Evolutionary conservation across 2,797 vertebrate species (phyloP), one percentile per base, ranked within the genome.

Genomic region (Octomys mimax): DNA sequence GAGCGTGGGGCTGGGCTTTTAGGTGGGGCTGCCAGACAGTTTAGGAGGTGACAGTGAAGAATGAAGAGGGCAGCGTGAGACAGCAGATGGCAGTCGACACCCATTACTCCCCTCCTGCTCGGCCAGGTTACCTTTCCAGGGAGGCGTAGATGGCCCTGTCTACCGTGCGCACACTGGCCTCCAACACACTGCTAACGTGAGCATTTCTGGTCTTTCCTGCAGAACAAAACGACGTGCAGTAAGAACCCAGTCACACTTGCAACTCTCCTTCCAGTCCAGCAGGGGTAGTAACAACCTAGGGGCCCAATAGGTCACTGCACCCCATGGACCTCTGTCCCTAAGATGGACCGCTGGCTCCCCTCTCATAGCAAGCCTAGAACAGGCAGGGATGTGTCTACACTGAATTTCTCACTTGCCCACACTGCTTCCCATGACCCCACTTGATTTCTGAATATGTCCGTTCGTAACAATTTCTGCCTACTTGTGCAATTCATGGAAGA

Each of bases 101-200:
- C 22, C 7, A 2, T 26, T 16, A 21, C 8, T 71, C 8, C 73
- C 42, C 42, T 31, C 7, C 42, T 13, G 11, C 24, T 28, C 8
- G 1, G 78, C 36, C 59, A 9, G 2, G 10, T 80, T 54, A 99
- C 99, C 99, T 98, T 84, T 98, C 96, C 87, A 94, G 87, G 18
- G 97, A 96, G 78, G 95, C 80, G 22, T 49, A 54, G 12, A 96
- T 46, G 87, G 98, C 97, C 6, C 94, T 91, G 31, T 98, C 98
- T 28, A 98, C 96, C 89, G 98, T 95, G 85, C 91, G 86, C 91
- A 96, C 96, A 92, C 98, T 98, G 57, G 99, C 98, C 90, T 98
- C 98, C 95, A 98, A 96, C 78, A 98, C 96, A 21, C 92, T 64
- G 36, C 31, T 24, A 33, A 98, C 42, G 3, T 22, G 93, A n/a